These are phyloP conservation scores for Plecotus auritus DNA, from an alignment of 2,113 vertebrate species.

Conservation along the genomic window DNA sequence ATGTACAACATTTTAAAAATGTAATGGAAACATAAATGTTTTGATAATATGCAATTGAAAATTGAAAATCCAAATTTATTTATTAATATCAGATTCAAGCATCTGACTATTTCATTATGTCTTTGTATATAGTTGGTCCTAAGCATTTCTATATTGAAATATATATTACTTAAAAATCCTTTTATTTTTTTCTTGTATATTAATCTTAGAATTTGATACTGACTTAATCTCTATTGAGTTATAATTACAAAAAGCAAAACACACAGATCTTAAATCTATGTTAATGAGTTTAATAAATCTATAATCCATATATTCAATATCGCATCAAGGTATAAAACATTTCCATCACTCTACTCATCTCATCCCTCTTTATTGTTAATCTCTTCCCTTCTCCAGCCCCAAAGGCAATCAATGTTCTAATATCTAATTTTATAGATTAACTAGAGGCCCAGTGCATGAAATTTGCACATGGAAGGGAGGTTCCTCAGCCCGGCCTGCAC, in stretches of 20 bases:
- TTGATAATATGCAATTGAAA: background rate
- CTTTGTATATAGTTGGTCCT: background rate
- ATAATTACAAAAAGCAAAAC: background rate
- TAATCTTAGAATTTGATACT: background rate
- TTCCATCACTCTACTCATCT: background rate
- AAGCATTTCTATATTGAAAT: background rate
- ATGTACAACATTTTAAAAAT: background rate
- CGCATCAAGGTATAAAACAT: background rate
- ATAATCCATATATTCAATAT: background rate
- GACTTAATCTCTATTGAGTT: background rate
- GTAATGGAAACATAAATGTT: background rate
- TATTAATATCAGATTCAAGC: background rate
- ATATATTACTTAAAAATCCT: background rate
- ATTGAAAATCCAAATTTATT: constrained; percentile 4
- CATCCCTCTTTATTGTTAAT: background rate
- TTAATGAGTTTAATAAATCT: background rate
- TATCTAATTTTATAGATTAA: background rate
- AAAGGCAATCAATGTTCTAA: background rate
- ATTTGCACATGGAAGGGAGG: too few species aligned
- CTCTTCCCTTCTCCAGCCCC: background rate
- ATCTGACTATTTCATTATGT: background rate
- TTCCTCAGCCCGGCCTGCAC: too few species aligned
- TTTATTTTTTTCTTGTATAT: background rate
- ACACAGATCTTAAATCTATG: background rate
- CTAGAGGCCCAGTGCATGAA: too few species aligned